These are phyloP conservation scores for Leptinotarsa defecta DNA, from an alignment of 1,140 invertebrate species.

Conservation along the genomic window DNA sequence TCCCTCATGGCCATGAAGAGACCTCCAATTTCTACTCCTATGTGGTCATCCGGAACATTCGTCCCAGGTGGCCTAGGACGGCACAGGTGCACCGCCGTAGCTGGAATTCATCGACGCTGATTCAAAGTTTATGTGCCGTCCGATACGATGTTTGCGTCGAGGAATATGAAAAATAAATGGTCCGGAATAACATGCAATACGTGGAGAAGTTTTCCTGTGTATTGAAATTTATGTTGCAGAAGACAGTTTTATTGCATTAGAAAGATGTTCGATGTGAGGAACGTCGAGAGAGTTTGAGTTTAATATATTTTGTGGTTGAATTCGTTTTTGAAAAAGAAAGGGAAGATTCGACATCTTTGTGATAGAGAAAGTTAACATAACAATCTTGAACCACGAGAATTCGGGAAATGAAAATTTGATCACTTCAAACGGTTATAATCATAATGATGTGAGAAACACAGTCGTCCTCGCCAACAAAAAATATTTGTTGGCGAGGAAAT, in stretches of 20 bases:
- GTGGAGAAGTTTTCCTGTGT: background rate
- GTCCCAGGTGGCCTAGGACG: conserved; percentile 1
- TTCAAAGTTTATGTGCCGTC: conserved; percentile 5
- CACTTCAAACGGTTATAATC: no score
- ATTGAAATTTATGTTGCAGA: conserved; percentile 8
- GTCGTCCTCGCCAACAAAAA: no score
- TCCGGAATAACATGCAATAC: conserved; percentile 5
- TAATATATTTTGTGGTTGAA: background rate
- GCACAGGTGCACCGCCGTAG: background rate
- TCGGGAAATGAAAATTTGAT: no score
- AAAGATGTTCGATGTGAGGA: background rate
- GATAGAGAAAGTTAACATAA: no score
- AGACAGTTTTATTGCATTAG: conserved; percentile 6
- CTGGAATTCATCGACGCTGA: conserved; percentile 5
- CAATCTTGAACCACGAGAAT: no score
- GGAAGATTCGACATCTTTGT: no score
- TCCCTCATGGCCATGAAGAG: conserved; percentile 3
- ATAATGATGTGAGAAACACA: no score
- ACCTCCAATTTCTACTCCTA: background rate
- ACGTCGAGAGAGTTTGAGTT: background rate
- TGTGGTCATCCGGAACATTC: background rate
- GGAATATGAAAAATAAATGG: conserved; percentile 8
- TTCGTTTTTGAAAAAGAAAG: background rate
- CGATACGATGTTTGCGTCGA: conserved; percentile 7
- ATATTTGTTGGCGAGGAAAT: no score